Percentiles rank a stretch among this genome's conserved stretches.
Evolutionary conservation across 2,797 vertebrate genomes (phyloP).

Genomic region (Botia almorhae): DNA sequence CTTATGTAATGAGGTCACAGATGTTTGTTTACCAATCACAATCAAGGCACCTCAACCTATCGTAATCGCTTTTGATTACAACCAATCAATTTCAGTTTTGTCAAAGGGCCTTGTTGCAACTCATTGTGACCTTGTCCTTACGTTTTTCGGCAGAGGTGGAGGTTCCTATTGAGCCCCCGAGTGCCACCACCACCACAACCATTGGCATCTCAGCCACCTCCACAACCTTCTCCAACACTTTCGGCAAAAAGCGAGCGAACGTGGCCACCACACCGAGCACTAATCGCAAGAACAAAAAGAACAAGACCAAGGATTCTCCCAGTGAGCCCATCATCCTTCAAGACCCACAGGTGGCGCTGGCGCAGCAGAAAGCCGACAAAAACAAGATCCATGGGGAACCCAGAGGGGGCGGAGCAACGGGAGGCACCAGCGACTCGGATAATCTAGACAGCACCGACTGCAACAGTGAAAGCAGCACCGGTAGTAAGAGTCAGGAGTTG

Average conservation of each 20-base stretch:
- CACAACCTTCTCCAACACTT: conserved; percentile 92
- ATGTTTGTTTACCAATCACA: no score
- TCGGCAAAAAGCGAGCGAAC: conserved; percentile 94
- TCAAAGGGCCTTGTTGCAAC: not conserved
- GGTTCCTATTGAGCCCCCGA: conserved; percentile 96
- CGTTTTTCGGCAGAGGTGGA: conserved; percentile 82
- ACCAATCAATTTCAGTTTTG: not conserved
- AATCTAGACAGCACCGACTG: conserved; percentile 96
- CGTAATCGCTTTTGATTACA: no score
- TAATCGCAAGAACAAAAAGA: conserved; percentile 98
- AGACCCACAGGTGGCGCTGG: conserved; percentile 93
- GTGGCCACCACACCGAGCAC: conserved; percentile 93
- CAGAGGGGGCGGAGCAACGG: conserved; percentile 84
- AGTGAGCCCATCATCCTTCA: conserved; percentile 93
- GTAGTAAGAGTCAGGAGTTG: conserved; percentile 94
- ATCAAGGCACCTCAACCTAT: no score
- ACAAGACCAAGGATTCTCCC: conserved; percentile 96
- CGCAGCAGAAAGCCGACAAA: conserved; percentile 96
- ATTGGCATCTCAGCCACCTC: conserved; percentile 98
- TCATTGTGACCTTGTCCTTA: not conserved
- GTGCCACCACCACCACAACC: conserved; percentile 98
- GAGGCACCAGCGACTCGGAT: conserved; percentile 95
- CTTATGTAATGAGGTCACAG: no score
- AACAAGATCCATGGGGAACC: conserved; percentile 97
- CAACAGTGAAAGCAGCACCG: conserved; percentile 95